phyloP scores from a whole-genome alignment of 2,113 vertebrate genomes.

The Vulpes ferrilata region DNA sequence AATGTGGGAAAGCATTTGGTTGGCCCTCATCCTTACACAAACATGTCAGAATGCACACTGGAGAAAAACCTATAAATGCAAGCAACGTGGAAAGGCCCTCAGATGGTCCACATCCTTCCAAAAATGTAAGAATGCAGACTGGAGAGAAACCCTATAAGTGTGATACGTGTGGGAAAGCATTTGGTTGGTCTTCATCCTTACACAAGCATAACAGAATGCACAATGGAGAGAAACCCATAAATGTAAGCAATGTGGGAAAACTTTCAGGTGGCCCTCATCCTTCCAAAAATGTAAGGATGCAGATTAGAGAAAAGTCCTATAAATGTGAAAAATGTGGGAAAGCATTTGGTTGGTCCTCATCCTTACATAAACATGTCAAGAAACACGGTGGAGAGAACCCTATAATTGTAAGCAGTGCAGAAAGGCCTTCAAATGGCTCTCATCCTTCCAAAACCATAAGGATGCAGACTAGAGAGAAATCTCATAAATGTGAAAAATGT shows the following conservation, averaged over 20 bases:
- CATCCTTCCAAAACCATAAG: background rate
- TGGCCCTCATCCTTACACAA: constrained; percentile 36
- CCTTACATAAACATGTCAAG: constrained; percentile 18
- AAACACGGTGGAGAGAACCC: constrained; percentile 60
- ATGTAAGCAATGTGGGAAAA: constrained; percentile 48
- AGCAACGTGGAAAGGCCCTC: constrained; percentile 39
- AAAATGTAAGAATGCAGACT: constrained; percentile 25
- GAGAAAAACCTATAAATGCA: background rate
- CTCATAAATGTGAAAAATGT: background rate
- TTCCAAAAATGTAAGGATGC: background rate
- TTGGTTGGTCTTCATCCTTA: constrained; percentile 6
- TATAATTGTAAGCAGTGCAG: constrained; percentile 30
- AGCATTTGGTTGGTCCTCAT: background rate
- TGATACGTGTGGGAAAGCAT: constrained; percentile 56
- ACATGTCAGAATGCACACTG: constrained; percentile 48
- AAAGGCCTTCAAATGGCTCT: constrained; percentile 59
- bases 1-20: constrained; percentile 62
- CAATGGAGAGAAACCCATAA: constrained; percentile 45
- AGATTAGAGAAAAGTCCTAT: constrained; percentile 64
- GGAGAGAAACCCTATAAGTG: constrained; percentile 73
- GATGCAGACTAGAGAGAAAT: background rate
- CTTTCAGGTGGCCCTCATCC: background rate
- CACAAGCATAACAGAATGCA: constrained; percentile 51
- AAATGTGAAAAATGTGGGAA: constrained; percentile 69
- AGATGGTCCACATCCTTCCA: background rate